phyloP scores from a whole-genome alignment of 2,113 vertebrate species.

The Pedionomus torquatus region DNA sequence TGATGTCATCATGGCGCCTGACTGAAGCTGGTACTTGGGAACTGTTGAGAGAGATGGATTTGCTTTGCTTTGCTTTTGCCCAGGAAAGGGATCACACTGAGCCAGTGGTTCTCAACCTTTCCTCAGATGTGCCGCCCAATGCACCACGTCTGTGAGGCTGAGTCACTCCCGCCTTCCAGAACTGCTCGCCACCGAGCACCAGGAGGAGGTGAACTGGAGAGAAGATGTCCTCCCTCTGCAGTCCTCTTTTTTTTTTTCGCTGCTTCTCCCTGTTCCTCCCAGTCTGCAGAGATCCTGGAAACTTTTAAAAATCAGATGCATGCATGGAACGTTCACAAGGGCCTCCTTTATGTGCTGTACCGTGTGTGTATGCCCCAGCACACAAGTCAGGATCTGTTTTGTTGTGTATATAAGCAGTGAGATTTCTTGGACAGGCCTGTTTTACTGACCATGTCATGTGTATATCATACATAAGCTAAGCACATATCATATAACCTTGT shows the following conservation, averaged over 20 bases:
- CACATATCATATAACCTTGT: not conserved
- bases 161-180: not conserved
- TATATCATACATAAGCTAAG: not conserved
- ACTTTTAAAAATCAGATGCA: not conserved
- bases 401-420: not conserved
- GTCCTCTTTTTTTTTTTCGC: not conserved
- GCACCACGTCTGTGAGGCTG: not conserved
- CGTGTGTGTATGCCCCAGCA: not conserved
- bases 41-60: not conserved
- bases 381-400: not conserved
- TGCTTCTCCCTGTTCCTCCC: not conserved
- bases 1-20: slow-evolving; percentile 50
- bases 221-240: not conserved
- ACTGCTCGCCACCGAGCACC: fast-evolving
- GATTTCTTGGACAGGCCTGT: not conserved
- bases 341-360: not conserved
- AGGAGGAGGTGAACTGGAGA: not conserved
- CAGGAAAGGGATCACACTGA: not conserved
- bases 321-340: not conserved
- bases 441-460: not conserved
- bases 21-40: not conserved
- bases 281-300: not conserved
- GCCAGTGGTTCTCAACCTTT: not conserved
- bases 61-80: slow-evolving; percentile 7
- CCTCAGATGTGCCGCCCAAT: not conserved